Base-by-base conservation (phyloP, 2,113 vertebrate genomes). In the Corynorhinus townsendii region DNA sequence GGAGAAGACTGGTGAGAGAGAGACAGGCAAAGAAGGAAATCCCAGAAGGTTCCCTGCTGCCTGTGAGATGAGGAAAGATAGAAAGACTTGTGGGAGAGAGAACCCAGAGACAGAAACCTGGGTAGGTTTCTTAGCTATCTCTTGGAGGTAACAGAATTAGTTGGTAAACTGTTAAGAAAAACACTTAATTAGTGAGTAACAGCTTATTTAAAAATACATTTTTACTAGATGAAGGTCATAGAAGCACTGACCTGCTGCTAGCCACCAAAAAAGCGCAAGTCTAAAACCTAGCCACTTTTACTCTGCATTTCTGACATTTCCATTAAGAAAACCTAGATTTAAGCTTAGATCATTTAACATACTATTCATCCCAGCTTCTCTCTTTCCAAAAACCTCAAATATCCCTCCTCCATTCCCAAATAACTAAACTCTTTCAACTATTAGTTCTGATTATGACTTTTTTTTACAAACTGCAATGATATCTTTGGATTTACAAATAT, bases 21-120 rank as follows among this genome's bases (percentile, higher is more conserved):
- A 97, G 95, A 97, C 92, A 97, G 95, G 97, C 97, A 97, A 95
- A 97, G 97, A 96, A 97, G 95, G 97, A 97, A 97, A 97, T 97
- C 97, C 95, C 97, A 96, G 97, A 97, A 97, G 95, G 97, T 97
- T 97, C 96, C 97, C 79, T 97, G 97, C 93, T 97, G 97, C 96
- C 97, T 97, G 94, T 89, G 97, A 97, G 97, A 96, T 96, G 97
- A 96, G 97, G 97, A 97, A 96, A 97, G 96, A 97, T 96, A 97
- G 97, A 97, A 96, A 97, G 96, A 95, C 96, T 96, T 93, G 97
- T 97, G 97, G 97, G 97, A 97, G 97, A 96, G 56, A 97, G 94
- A 97, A 96, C 93, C 96, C 96, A 96, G 87, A 97, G 88, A 85
- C 81, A 96, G 96, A 97, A 91, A 96, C 79, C 94, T 86, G 87